phyloP scores from a whole-genome alignment of 2,888 invertebrate species.

The Nyleta sp. region DNA sequence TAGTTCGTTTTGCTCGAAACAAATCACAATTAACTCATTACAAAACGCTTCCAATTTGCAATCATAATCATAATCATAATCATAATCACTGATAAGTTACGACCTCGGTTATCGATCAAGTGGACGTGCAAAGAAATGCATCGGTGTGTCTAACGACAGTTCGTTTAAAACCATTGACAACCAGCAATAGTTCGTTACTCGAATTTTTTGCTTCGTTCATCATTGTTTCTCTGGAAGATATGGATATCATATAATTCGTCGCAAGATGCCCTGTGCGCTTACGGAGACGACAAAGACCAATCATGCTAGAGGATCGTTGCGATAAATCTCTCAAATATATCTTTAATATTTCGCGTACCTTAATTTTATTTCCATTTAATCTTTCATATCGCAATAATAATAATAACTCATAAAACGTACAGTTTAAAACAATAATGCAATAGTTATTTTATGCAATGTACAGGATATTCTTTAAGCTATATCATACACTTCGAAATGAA shows the following conservation, averaged over 20 bases:
- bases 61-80: constrained; percentile 42
- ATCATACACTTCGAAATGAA: constrained; percentile 81
- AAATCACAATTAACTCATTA: constrained; percentile 62
- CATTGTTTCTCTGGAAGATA: constrained; percentile 67
- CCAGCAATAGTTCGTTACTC: constrained; percentile 57
- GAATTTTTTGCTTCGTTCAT: constrained; percentile 7
- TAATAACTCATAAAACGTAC: constrained; percentile 81
- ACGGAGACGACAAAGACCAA: constrained; percentile 70
- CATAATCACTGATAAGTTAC: constrained; percentile 17
- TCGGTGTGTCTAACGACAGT: constrained; percentile 15
- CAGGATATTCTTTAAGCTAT: constrained; percentile 82
- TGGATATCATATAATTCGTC: constrained; percentile 67
- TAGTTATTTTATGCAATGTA: constrained; percentile 80
- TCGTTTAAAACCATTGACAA: constrained; percentile 53
- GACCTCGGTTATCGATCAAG: constrained; percentile 23
- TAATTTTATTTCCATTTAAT: constrained; percentile 79
- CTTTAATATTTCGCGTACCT: constrained; percentile 80
- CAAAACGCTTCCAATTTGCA: constrained; percentile 45
- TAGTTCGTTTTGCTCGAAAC: constrained; percentile 46
- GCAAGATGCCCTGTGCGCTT: constrained; percentile 66
- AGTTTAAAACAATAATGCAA: constrained; percentile 81
- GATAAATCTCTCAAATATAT: constrained; percentile 75
- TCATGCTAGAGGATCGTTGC: constrained; percentile 61
- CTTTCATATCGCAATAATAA: constrained; percentile 78
- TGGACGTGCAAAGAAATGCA: constrained; percentile 53